Conservation (phyloP, 2,113 vertebrate genomes). For the Pedetes capensis region DNA sequence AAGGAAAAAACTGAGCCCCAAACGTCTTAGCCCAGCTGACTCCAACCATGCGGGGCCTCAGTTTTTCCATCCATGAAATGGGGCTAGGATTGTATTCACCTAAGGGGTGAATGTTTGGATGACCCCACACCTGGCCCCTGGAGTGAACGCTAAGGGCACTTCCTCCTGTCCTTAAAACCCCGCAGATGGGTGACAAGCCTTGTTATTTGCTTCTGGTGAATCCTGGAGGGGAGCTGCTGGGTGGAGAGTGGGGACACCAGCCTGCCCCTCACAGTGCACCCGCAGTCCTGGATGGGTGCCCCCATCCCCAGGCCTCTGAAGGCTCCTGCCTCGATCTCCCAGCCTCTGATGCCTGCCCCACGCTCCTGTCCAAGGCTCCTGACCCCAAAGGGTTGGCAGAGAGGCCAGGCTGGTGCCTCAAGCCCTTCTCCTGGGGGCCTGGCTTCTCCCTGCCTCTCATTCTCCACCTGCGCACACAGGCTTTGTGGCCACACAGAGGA, state of each 20-base stretch:
- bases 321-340: not conserved
- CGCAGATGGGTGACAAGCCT: too few species aligned
- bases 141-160: too few species aligned
- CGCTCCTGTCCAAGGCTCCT: not conserved
- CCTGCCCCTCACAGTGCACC: not conserved
- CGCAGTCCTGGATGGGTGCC: not conserved
- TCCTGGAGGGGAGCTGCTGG: not conserved
- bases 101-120: too few species aligned
- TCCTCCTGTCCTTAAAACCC: fast-evolving
- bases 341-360: not conserved
- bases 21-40: not conserved
- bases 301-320: not conserved
- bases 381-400: not conserved
- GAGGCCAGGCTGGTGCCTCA: not conserved
- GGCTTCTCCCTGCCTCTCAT: not conserved
- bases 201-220: not conserved
- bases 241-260: not conserved
- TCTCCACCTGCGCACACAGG: fast-evolving
- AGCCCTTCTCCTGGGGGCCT: not conserved
- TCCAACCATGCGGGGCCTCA: fast-evolving
- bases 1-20: not conserved
- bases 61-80: not conserved
- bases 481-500: not conserved
- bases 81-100: not conserved
- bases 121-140: not conserved